These are phyloP conservation scores for Trididemnum nubilum DNA, from an alignment of 23 tunicate species.

Conservation along the genomic window DNA sequence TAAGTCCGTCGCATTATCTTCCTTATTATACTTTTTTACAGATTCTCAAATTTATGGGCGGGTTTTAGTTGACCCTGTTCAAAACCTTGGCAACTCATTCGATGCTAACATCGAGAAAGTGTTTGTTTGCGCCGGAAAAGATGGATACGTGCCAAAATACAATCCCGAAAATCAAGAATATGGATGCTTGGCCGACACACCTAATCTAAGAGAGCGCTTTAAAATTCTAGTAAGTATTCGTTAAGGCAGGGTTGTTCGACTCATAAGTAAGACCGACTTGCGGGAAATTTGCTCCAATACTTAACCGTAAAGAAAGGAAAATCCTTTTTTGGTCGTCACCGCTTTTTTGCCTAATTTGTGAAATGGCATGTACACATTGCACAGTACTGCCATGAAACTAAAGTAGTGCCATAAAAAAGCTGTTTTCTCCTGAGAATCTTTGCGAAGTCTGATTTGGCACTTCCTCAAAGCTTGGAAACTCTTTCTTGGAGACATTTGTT, in stretches of 20 bases:
- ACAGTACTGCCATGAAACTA: too few relatives aligned
- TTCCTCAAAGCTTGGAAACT: too few relatives aligned
- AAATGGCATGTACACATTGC: too few relatives aligned
- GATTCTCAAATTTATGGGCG: conserved; percentile 93
- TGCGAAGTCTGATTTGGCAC: too few relatives aligned
- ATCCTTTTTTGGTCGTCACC: too few relatives aligned
- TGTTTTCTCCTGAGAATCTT: too few relatives aligned
- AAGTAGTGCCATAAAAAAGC: too few relatives aligned
- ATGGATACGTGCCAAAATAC: conserved; percentile 97
- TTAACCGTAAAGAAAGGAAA: too few relatives aligned
- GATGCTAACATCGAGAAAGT: conserved; percentile 95
- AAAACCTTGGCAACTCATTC: conserved; percentile 85
- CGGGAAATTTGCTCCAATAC: not conserved
- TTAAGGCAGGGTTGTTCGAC: not conserved
- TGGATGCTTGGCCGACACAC: conserved; percentile 94
- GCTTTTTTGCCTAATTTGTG: too few relatives aligned
- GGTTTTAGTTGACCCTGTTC: conserved; percentile 92
- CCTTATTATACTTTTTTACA: conserved; percentile 39
- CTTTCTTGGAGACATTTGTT: too few relatives aligned
- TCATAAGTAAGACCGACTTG: not conserved
- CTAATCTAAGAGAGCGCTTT: conserved; percentile 54
- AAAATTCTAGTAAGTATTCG: conserved; percentile 81
- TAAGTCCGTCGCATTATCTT: too few relatives aligned
- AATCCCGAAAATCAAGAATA: conserved; percentile 86
- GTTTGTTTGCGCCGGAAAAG: conserved; percentile 90